Base-by-base conservation (phyloP, 2,888 invertebrate genomes). In the Drosophila recens region DNA sequence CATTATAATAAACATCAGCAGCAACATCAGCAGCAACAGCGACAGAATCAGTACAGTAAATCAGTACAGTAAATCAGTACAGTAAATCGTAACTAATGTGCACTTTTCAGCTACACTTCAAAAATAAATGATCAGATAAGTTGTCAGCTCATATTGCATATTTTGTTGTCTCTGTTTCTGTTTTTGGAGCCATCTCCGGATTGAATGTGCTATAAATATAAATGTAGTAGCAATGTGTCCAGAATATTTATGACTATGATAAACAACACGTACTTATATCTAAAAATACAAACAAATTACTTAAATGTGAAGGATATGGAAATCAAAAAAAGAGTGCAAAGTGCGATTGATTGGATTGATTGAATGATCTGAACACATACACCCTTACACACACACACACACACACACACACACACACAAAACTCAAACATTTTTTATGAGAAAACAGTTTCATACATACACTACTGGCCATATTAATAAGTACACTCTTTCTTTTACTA, bases 191-290 rank as follows among this genome's bases (percentile, higher is more conserved):
- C 23, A 15, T 42, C 15, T 8, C 10, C 15, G 6, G 13, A 23
- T 13, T 45, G 11, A n/a, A 20, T 27, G 20, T 43, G 4, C 13
- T 20, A 17, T 1, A 45, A 27, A n/a, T 23, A 27, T n/a, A 13
- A 45, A 27, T 27, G 20, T 36, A 54, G 30, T 54, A 45, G 11
- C 15, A 9, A 27, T 48, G 34, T 58, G 53, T 66, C 48, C 48
- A 58, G 5, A 11, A 48, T 42, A 59, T 40, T 58, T 52, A 52
- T 36, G 33, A 38, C 42, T 34, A 38, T 52, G 23, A 27, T n/a
- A 9, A 8, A 52, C 15, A 15, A 30, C 27, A 30, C n/a, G 8
- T 42, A 33, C 30, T 33, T 33, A 9, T 33, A 33, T 15, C 30
- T 40, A 15, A 48, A 45, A 11, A 13, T 3, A 59, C 52, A 36